Base-by-base conservation (phyloP, 2,113 vertebrate genomes). In the Geococcyx californianus region DNA sequence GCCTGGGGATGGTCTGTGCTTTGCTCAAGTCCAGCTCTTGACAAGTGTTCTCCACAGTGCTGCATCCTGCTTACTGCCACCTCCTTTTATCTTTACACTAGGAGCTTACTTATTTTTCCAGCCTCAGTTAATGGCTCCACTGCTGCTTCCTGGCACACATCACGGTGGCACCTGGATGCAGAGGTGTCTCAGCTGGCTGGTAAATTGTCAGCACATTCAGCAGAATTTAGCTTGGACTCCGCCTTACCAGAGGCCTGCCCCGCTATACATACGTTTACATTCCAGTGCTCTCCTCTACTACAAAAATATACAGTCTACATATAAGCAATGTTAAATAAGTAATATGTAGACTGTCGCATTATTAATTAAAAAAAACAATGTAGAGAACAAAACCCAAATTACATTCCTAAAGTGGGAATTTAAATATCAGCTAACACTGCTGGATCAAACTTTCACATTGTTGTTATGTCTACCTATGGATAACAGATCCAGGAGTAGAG, bases 221-320 rank as follows among this genome's bases (percentile, higher is more conserved):
- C 20, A 60, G 28, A 51, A 36, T 52, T 78, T 16, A 40, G 5
- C 66, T 42, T 45, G 34, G 20, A 19, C 42, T 93, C 31, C 28
- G n/a, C 73, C 45, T 64, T 34, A 34, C 40, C 16, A 36, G 49
- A 58, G 14, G 14, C 33, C 45, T 74, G 55, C 33, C 55, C 66
- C 18, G 31, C 11, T 47, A 66, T 45, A 68, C 12, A 24, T 3
- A 36, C 16, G 17, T 25, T n/a, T 42, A 40, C 64, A 49, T 49
- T 49, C 42, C 55, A 83, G 14, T 23, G 24, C 5, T 66, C 26
- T 59, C 67, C 55, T 63, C 67, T 42, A 45, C 38, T 33, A 67
- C 49, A 55, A 78, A 87, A 70, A 42, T 5, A 66, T 16, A n/a
- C 0, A 0, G 3, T 33, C 52, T 89, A 31, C 8, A 1, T 42